Percentiles rank a stretch among this genome's conserved stretches.
phyloP scores from a whole-genome alignment of 2,888 invertebrate species.

The Frankliniella intonsa region DNA sequence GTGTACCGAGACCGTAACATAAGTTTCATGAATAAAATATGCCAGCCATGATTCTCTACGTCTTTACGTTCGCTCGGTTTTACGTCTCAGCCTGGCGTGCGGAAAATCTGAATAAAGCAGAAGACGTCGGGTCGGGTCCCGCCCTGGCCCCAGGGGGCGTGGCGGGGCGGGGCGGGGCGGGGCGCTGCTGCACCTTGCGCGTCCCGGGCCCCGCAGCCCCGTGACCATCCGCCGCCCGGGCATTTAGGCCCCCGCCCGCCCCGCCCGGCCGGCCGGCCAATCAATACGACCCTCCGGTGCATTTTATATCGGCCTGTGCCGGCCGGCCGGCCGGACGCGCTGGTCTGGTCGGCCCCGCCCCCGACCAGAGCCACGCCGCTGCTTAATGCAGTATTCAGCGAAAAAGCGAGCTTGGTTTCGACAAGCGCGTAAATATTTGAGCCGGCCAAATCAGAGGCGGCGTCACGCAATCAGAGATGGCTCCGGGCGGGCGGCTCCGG shows the following conservation, averaged over 20 bases:
- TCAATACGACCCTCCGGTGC: not conserved
- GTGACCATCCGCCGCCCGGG: not conserved
- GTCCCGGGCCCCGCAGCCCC: not conserved
- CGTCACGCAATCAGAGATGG: too few species aligned
- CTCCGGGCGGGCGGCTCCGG: too few species aligned
- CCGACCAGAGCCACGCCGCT: too few species aligned
- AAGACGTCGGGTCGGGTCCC: not conserved
- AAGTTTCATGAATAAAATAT: constrained; percentile 10
- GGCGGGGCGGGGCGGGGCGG: not conserved
- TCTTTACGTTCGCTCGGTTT: not conserved
- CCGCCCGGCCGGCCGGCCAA: not conserved
- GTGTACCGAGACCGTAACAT: constrained; percentile 1
- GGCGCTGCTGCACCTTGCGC: not conserved
- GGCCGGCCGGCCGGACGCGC: not conserved
- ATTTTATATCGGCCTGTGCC: not conserved
- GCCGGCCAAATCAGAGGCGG: not conserved
- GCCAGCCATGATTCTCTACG: not conserved
- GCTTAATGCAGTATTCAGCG: not conserved
- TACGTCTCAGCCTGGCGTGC: not conserved
- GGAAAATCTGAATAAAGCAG: not conserved
- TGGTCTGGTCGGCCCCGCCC: not conserved
- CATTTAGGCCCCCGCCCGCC: not conserved
- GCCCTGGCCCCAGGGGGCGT: not conserved
- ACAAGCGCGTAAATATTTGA: not conserved
- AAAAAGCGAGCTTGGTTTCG: not conserved